Percentiles rank a stretch among this genome's conserved stretches.
These are phyloP conservation scores for Anthoptus insignis DNA, from an alignment of 2,888 invertebrate species.

Conservation along the genomic window DNA sequence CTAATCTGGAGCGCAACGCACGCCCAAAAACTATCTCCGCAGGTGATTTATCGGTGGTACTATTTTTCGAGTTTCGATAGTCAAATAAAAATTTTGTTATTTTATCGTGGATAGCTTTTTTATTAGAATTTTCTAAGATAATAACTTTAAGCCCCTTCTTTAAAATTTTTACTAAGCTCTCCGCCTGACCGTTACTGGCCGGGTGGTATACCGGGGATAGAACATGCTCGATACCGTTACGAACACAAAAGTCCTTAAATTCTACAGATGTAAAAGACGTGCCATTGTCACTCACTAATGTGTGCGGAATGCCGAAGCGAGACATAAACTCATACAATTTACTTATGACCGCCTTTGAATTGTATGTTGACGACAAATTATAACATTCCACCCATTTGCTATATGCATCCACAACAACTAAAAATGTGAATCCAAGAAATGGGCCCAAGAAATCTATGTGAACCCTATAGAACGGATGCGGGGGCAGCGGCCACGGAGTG, in stretches of 20 bases:
- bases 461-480: background rate
- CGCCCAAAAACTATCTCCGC: slow-evolving; percentile 24
- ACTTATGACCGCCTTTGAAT: slow-evolving; percentile 19
- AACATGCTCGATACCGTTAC: slow-evolving; percentile 39
- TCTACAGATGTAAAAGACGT: slow-evolving; percentile 36
- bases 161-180: slow-evolving; percentile 43
- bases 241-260: slow-evolving; percentile 34
- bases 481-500: slow-evolving; percentile 22
- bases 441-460: slow-evolving; percentile 38
- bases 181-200: slow-evolving; percentile 35
- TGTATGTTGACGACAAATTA: slow-evolving; percentile 8
- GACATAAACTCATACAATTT: slow-evolving; percentile 40
- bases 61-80: slow-evolving; percentile 41
- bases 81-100: slow-evolving; percentile 39
- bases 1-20: slow-evolving; percentile 32
- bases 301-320: slow-evolving; percentile 27
- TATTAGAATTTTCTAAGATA: slow-evolving; percentile 11
- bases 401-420: slow-evolving; percentile 31
- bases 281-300: slow-evolving; percentile 41
- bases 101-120: background rate
- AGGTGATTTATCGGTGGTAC: slow-evolving; percentile 34
- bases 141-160: slow-evolving; percentile 46
- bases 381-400: slow-evolving; percentile 41
- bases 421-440: slow-evolving; percentile 12
- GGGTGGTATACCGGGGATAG: slow-evolving; percentile 28